Percentiles rank a stretch among this genome's conserved stretches.
These are phyloP conservation scores for Orthonychiurus folsomi DNA, from an alignment of 2,888 invertebrate genomes.

Conservation along the genomic window DNA sequence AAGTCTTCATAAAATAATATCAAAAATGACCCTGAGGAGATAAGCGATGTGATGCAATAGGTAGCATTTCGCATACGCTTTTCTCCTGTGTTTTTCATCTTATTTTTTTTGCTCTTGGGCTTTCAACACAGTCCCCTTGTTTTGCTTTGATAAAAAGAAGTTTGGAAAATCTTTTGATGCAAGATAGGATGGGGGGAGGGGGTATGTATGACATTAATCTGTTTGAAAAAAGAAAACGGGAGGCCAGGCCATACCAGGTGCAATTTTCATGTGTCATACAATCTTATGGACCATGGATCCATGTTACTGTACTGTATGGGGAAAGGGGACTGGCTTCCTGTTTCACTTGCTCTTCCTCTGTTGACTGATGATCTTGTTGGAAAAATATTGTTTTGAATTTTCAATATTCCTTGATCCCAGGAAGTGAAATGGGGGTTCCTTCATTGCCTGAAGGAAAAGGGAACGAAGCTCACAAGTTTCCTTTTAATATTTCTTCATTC, in stretches of 20 bases:
- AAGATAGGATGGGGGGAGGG: not conserved
- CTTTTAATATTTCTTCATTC: too few relatives aligned
- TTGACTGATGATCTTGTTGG: conserved; percentile 9
- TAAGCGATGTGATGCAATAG: not conserved
- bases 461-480: too few relatives aligned
- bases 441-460: not conserved
- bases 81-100: not conserved
- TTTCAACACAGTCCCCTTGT: not conserved
- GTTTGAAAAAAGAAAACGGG: not conserved
- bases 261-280: not conserved
- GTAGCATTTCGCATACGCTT: too few relatives aligned
- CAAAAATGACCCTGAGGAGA: conserved; percentile 1
- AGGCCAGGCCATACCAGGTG: too few relatives aligned
- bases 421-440: too few relatives aligned
- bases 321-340: too few relatives aligned
- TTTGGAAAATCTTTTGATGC: not conserved
- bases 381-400: conserved; percentile 13
- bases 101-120: not conserved
- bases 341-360: not conserved
- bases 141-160: conserved; percentile 1
- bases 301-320: not conserved
- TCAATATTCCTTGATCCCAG: not conserved
- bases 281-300: too few relatives aligned
- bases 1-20: not conserved
- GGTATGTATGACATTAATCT: not conserved